Base-by-base conservation (phyloP, 2,797 vertebrate genomes). In the Acomys russatus region DNA sequence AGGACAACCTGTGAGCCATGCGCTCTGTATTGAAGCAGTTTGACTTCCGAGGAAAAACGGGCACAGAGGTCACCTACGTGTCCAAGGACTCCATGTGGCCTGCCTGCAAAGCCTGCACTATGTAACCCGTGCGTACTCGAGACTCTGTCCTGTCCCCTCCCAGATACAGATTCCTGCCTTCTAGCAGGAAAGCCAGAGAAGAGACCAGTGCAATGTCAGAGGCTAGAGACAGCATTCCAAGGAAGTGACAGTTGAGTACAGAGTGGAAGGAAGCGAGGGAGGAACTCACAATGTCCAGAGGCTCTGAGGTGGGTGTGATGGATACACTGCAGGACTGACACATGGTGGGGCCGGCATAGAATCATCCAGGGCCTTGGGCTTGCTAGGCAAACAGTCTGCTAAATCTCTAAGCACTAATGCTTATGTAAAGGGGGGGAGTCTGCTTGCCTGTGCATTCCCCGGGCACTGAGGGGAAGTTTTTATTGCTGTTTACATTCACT, bases 51-150 rank as follows among this genome's bases (percentile, higher is more conserved):
- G 49, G 64, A 70, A 70, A 54, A 70, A 54, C 44, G 25, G 49
- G 49, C 20, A 1, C 49, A 86, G 83, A 85, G 64, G 30, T 86
- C 35, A 51, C 18, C 80, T 30, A 56, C 49, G 51, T 38, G 23
- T 25, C 59, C 78, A 23, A 22, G 54, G 71, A 17, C 64, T 76
- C 86, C 68, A 2, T 3, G 35, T 2, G 33, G 66, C n/a, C 30
- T 64, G 28, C 22, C 83, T 66, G 54, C 23, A 35, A 30, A 79
- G 35, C 30, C 33, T 28, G 9, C 9, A 10, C 73, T 64, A 0
- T 51, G 44, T 49, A 33, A 49, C 28, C 59, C 18, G 0, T 17
- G 0, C 2, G 0, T 35, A 10, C 66, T 59, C 38, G 17, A 17
- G 9, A 49, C 61, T 44, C 38, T 25, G 6, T 70, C 83, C 64